phyloP scores from a whole-genome alignment of 1,140 invertebrate genomes.

The Rhagoletis pomonella region DNA sequence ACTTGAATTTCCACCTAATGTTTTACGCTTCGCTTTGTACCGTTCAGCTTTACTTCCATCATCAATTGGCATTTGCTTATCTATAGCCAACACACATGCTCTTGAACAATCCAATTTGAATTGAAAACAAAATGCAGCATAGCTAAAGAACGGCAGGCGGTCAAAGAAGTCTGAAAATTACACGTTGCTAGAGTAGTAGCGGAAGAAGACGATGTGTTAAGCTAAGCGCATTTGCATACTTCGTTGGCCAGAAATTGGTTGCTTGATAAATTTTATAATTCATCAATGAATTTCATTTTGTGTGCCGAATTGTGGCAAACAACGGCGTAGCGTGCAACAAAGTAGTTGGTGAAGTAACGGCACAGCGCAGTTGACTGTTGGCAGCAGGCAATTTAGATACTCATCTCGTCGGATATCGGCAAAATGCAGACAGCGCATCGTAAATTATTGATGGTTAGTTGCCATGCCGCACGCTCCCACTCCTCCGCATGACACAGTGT shows the following conservation, averaged over 20 bases:
- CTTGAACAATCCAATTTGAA: constrained; percentile 26
- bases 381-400: constrained; percentile 39
- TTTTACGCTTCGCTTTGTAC: neutral
- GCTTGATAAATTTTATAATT: neutral
- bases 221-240: constrained; percentile 19
- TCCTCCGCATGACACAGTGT: neutral
- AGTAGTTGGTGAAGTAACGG: neutral
- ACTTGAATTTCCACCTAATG: neutral
- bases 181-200: neutral
- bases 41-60: constrained; percentile 13
- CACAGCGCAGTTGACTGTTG: neutral
- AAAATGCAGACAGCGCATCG: constrained; percentile 29
- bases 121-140: neutral
- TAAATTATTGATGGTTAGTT: constrained; percentile 37
- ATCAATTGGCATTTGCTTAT: constrained; percentile 25
- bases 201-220: neutral
- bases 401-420: constrained; percentile 32
- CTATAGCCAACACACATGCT: constrained; percentile 12
- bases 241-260: neutral
- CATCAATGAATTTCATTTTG: constrained; percentile 45
- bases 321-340: constrained; percentile 26
- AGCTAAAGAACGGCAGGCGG: neutral
- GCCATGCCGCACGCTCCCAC: neutral
- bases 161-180: neutral
- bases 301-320: constrained; percentile 37